Evolutionary conservation across 2,888 invertebrate species (phyloP), one percentile per base, ranked within the genome.

Genomic region (Panopea generosa): DNA sequence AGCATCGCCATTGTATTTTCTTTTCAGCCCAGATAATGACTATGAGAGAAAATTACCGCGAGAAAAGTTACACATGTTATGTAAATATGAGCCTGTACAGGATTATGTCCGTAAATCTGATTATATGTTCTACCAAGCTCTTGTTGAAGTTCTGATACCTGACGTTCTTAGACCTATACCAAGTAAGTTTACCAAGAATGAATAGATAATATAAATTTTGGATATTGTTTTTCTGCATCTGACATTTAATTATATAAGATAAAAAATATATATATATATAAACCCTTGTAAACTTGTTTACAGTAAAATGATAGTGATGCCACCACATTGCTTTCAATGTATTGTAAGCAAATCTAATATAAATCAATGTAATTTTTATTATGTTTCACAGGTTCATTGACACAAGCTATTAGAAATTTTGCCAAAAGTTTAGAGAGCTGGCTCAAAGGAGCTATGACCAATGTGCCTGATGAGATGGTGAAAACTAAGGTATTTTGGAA

Each of bases 101-200:
- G 94, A 95, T 66, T 97, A 96, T 94, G 95, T 97, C 86, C 94
- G 95, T 61, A 94, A 94, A 90, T 97, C 97, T 60, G 98, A 99
- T 93, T 96, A 97, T 91, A 89, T 95, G 83, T 97, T 99, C 93
- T 98, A 99, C 94, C 99, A 99, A 94, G 96, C 97, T 91, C 95
- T 99, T 85, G 98, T 99, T 11, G 97, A 98, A 93, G 96, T 99
- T 87, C 95, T 99, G 85, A 96, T 99, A 93, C 99, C 99, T 20
- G 98, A 99, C 93, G 98, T 99, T 56, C 94, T 99, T 77, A 95
- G 97, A 86, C 97, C 98, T 45, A 98, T 98, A 90, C 98, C 98
- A 82, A 97, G 97, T 95, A 90, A 93, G 94, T 91, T 18, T 33
- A n/a, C n/a, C n/a, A n/a, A n/a, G n/a, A n/a, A n/a, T n/a, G n/a